Base-by-base conservation (phyloP, 2,888 invertebrate genomes). In the Tenthredo livida region DNA sequence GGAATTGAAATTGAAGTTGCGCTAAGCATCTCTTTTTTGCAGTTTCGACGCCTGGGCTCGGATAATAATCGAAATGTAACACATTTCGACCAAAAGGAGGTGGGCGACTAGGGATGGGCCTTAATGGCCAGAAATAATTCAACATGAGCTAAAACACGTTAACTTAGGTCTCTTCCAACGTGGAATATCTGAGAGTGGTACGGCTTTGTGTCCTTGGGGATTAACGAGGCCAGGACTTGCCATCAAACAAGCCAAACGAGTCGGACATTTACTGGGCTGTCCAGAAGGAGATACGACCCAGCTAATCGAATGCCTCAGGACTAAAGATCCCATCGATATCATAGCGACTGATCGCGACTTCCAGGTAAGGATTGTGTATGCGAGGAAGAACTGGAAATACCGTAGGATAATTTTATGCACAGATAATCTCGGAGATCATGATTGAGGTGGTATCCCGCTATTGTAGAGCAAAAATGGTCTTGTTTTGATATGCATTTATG, bases 111-210 rank as follows among this genome's bases (percentile, higher is more conserved):
- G n/a, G n/a, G n/a, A n/a, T n/a, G n/a, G n/a, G n/a, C n/a, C n/a
- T n/a, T n/a, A 25, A 43, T 40, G n/a, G 6, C 21, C 12, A 40
- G 21, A 25, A 47, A 37, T 70, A 29, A 37, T 70, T 15, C n/a
- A 7, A 70, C 15, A 2, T 72, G n/a, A 40, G 9, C 5, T n/a
- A n/a, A 72, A 40, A 47, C 12, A 50, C 21, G 4, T 47, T 43
- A 12, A 47, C n/a, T 84, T 90, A 96, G 97, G 96, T 85, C 90
- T 97, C 15, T 96, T 97, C 88, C 96, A 96, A 87, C 95, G 95
- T 85, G 97, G 94, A 1, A 97, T 97, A 86, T 96, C 97, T 0
- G 96, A 97, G 90, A 97, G 97, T 80, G 97, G 97, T 0, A 96
- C 96, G 0, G 95, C 96, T 0, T 93, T 96, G 58, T 95, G 95